Base-by-base conservation (phyloP, 1,140 invertebrate species). In the Theocolax elegans region DNA sequence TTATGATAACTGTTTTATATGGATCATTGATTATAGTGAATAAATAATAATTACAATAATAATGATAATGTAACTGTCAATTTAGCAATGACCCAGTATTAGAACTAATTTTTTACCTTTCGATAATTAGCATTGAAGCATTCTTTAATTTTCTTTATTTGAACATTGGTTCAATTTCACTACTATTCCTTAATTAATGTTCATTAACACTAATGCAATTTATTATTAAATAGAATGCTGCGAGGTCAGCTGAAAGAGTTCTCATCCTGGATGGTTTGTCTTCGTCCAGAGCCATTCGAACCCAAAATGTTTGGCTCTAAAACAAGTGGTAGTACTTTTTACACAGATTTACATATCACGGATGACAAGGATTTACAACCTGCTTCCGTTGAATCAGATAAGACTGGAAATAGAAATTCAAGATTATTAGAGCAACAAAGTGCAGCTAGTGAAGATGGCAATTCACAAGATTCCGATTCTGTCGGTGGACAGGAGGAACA, bases 271-370 rank as follows among this genome's bases (percentile, higher is more conserved):
- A 82, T 81, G 79, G 79, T 80, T 67, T 80, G 78, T 19, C 27
- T 76, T 35, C 71, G 78, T 71, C 74, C 78, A 60, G 82, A 82
- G 74, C 79, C 80, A 75, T 78, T 79, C 63, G 79, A 83, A 72
- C 72, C 79, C 68, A 84, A 84, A 51, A 86, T 85, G 85, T 86
- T 86, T 73, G 73, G 81, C 53, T 83, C 82, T 23, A 85, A 83
- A 67, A 78, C 59, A 17, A 79, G 63, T 48, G 72, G 77, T 48
- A 85, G 84, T 51, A 86, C 73, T 12, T 86, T 86, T 74, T 85
- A 86, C 31, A 82, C 84, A 0, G 79, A 85, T 71, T 68, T 86
- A 31, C 54, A 72, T 21, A 67, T 73, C 51, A 65, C 71, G 12
- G 54, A 74, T 35, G 59, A 75, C 13, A 60, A 64, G 23, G 64